These are phyloP conservation scores for Haplochromis vanheusdeni DNA, from an alignment of 2,113 vertebrate genomes.

Conservation along the genomic window DNA sequence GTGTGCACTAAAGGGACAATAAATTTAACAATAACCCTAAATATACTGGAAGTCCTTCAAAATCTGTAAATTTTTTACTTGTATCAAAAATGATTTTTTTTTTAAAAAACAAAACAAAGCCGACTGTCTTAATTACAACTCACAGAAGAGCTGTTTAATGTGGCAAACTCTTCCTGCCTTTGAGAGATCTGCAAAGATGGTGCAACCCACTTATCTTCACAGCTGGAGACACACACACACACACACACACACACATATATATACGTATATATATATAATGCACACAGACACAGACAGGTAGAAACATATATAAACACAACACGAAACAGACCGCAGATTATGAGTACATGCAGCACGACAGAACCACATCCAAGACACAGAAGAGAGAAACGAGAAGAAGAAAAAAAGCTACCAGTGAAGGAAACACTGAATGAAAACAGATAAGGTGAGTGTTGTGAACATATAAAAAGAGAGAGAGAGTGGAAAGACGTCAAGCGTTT, in stretches of 20 bases:
- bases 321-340: neutral
- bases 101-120: accelerated
- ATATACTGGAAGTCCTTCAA: neutral
- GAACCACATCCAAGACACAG: slow-evolving; percentile 26
- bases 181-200: slow-evolving; percentile 12
- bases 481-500: neutral
- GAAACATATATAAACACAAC: neutral
- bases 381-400: neutral
- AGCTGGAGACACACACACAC: slow-evolving; percentile 10
- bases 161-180: slow-evolving; percentile 29
- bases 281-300: neutral
- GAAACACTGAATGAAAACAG: neutral
- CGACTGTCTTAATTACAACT: neutral
- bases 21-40: neutral
- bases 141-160: neutral
- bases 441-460: neutral
- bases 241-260: accelerated
- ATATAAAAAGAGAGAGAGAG: neutral
- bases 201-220: slow-evolving; percentile 5
- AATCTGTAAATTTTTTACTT: neutral
- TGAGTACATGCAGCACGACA: neutral
- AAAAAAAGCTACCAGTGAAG: neutral
- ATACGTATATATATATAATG: neutral
- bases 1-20: neutral
- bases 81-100: neutral